These are phyloP conservation scores for Latheticus oryzae DNA, from an alignment of 2,888 invertebrate species.

Conservation along the genomic window DNA sequence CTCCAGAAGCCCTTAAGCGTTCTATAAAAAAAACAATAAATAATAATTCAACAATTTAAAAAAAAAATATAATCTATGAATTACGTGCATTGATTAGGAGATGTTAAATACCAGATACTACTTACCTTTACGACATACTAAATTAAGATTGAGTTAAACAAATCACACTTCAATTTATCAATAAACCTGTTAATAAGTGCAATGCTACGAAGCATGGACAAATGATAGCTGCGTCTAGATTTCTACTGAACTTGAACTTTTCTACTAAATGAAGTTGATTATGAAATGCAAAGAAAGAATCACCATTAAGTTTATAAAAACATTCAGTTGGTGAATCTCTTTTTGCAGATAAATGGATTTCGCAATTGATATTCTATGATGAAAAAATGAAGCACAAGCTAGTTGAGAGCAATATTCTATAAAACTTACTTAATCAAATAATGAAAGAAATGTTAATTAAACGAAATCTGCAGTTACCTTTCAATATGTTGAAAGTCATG, in stretches of 20 bases:
- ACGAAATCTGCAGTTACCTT: slow-evolving; percentile 74
- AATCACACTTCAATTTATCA: slow-evolving; percentile 19
- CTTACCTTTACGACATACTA: slow-evolving; percentile 28
- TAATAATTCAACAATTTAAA: slow-evolving; percentile 3
- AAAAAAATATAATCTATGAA: slow-evolving; percentile 6
- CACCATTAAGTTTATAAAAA: neutral
- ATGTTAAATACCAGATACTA: slow-evolving; percentile 18
- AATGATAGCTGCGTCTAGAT: slow-evolving; percentile 5
- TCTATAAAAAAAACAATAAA: slow-evolving; percentile 65
- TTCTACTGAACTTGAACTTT: no score
- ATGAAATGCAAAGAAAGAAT: neutral
- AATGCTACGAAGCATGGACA: slow-evolving; percentile 20
- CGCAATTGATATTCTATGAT: slow-evolving; percentile 3
- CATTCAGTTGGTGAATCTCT: neutral
- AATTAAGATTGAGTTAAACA: slow-evolving; percentile 16
- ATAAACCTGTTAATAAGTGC: slow-evolving; percentile 22
- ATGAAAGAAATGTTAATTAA: slow-evolving; percentile 48
- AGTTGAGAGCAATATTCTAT: slow-evolving; percentile 6
- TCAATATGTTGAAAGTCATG: slow-evolving; percentile 88
- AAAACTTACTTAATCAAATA: slow-evolving; percentile 14
- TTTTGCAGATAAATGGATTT: neutral
- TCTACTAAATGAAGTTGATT: slow-evolving; percentile 1
- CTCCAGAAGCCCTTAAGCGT: slow-evolving; percentile 71
- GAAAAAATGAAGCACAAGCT: slow-evolving; percentile 28
- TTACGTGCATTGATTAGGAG: slow-evolving; percentile 13